Base-by-base conservation (phyloP, 2,797 vertebrate species). In the Balearica regulorum region DNA sequence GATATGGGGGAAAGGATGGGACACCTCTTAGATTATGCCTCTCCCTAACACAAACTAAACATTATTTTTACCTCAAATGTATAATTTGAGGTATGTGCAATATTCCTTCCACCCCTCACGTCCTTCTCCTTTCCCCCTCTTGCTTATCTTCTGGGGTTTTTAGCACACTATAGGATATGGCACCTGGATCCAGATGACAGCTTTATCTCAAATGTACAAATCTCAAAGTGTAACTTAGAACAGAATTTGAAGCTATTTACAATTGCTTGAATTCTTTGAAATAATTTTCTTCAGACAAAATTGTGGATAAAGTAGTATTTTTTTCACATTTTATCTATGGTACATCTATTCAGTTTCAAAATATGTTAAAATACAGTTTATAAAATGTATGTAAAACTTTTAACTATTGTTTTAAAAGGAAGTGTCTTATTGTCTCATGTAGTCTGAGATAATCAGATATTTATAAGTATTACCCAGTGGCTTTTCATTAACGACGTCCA, bases 291-390 rank as follows among this genome's bases (percentile, higher is more conserved):
- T 72, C 44, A 28, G 31, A 6, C 25, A 57, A 39, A 76, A 28
- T 44, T 80, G 26, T 75, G 49, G 24, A 7, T 24, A 8, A 35
- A 64, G 21, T 35, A 61, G 8, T 65, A 17, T 54, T 88, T 83
- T 43, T 7, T 22, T 12, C 2, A 4, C 48, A 31, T 61, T 65
- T 66, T 1, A 75, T 51, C 77, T 1, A 0, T 44, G 9, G 8
- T 46, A 26, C 14, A 19, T 41, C 13, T 58, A 5, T 43, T 62
- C 7, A 8, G 18, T 54, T 61, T 51, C n/a, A 49, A 16, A 83
- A 17, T n/a, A 28, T 24, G 7, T 60, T 43, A 37, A 28, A 62
- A 72, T 15, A 6, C 1, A n/a, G 9, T 78, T 83, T 37, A 48
- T 33, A 46, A 87, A 60, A 82, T 49, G 17, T 41, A 29, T 37